Base-by-base conservation (phyloP, 2,797 vertebrate species). In the Sebastes glaucus region DNA sequence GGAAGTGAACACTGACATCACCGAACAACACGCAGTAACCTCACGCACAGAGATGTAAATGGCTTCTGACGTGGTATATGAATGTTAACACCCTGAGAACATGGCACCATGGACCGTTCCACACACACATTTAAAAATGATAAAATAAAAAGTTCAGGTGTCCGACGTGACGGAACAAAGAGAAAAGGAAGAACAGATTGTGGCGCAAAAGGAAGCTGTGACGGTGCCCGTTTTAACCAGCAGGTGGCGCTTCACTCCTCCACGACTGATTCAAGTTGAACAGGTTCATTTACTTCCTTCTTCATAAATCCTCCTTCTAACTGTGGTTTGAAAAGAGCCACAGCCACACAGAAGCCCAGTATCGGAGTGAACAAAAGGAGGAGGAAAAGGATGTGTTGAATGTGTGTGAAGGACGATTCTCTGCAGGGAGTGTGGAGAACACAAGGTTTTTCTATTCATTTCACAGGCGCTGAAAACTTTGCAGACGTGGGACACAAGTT, bases 1-100 rank as follows among this genome's bases (percentile, higher is more conserved):
- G 71, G 82, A 87, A 75, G 49, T 69, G 62, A 81, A 82, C 73
- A 74, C 71, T 63, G 72, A 82, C 67, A 71, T 70, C 75, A 81
- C 79, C 67, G 14, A 18, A 82, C 57, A 32, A 82, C 61, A 82
- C 33, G 33, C 25, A 77, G 53, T 25, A 55, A 83, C 76, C 77
- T 75, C 75, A 71, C 69, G 64, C 32, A 73, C 49, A 60, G n/a
- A 87, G 22, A 56, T 33, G 71, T 42, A 65, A 63, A 82, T 62
- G 70, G 35, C 63, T 86, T 84, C 71, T 56, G 79, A 76, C 46
- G 38, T 59, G 32, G 62, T 10, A 11, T 32, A 62, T 71, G 71
- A 81, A 76, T 64, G 49, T 80, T 42, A 81, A 85, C 90, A 89
- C 87, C 92, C 91, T 93, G 90, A 93, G 90, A 91, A 85, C 78